Base-by-base conservation (phyloP, 2,888 invertebrate genomes). In the Harpalus rufipes region DNA sequence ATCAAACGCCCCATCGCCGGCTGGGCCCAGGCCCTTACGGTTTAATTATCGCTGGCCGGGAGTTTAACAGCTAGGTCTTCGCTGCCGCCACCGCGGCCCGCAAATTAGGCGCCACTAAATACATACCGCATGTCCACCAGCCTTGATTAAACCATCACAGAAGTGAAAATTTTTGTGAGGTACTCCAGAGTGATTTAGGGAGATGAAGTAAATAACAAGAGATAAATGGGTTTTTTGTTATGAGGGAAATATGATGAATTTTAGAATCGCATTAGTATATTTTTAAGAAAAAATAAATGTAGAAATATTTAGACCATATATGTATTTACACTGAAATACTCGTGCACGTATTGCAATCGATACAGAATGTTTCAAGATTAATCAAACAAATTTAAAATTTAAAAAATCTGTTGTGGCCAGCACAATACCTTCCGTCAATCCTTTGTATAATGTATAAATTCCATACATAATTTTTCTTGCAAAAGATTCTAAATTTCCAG, bases 91-190 rank as follows among this genome's bases (percentile, higher is more conserved):
- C 32, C 41, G 21, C 44, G 8, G 51, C 56, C 68, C 68, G 68
- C 82, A 72, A 82, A 82, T 82, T 82, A 82, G 82, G 68, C 44
- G 41, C 58, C 65, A 82, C 82, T 72, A 72, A 82, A 68, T 51
- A 82, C 56, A 72, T 72, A 21, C 39, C 58, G 14, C 56, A 56
- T 51, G 44, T 51, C 1, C 16, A 18, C 72, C 14, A 18, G 18
- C 72, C 44, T 58, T 68, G 82, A 72, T 82, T 82, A 82, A 79
- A 74, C 18, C 44, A 51, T 51, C 44, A 44, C 44, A 12, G 12
- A 10, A 51, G 12, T 0, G 44, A 51, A 51, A 51, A 51, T 12
- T 51, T 51, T 12, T 51, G 10, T 12, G 10, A 12, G 10, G 10
- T 51, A 51, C 10, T 51, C 44, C 12, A 51, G 12, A 51, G 44